phyloP scores from a whole-genome alignment of 2,113 vertebrate genomes.

The Pluvialis apricaria region DNA sequence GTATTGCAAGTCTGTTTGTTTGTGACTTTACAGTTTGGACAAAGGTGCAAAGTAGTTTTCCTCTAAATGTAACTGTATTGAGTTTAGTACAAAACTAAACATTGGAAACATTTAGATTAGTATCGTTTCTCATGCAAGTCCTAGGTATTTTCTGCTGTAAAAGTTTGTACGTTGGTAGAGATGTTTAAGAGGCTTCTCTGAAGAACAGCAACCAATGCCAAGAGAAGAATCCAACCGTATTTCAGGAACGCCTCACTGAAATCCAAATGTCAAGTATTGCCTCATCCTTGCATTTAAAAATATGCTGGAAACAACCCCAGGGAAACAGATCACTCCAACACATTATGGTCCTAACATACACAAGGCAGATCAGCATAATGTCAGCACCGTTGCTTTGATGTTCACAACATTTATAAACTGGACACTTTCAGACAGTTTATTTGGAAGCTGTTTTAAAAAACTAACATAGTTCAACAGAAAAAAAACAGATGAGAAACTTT shows the following conservation, averaged over 20 bases:
- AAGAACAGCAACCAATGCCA: conserved; percentile 12
- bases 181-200: neutral
- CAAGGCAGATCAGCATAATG: neutral
- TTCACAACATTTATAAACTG: conserved; percentile 34
- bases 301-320: neutral
- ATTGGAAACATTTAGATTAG: neutral
- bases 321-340: neutral
- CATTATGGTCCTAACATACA: neutral
- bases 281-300: neutral
- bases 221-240: neutral
- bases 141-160: neutral
- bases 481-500: conserved; percentile 46
- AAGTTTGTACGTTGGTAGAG: neutral
- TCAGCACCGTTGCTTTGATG: neutral
- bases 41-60: conserved; percentile 33
- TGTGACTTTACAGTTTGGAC: conserved; percentile 13
- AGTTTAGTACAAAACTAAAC: conserved; percentile 28
- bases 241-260: neutral
- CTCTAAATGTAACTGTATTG: conserved; percentile 19
- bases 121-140: neutral
- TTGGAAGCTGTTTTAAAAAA: conserved; percentile 32
- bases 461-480: conserved; percentile 49
- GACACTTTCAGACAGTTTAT: conserved; percentile 52
- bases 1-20: neutral
- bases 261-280: conserved; percentile 31